These are phyloP conservation scores for Trichogramma evanescens DNA, from an alignment of 2,888 invertebrate genomes.

Conservation along the genomic window DNA sequence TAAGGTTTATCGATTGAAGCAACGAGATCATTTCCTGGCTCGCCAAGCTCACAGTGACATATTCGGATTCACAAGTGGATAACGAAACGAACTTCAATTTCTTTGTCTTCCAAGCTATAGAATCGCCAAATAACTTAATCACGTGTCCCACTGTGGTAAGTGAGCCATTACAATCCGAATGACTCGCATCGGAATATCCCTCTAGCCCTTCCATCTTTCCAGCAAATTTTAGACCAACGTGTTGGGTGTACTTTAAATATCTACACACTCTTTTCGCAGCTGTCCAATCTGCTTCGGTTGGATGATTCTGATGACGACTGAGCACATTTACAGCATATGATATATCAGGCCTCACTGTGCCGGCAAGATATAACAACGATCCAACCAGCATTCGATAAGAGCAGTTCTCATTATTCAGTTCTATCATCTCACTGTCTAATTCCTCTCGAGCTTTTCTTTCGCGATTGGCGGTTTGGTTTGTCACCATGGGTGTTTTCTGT, in stretches of 20 bases:
- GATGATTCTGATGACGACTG: conserved; percentile 16
- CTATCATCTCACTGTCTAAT: background rate
- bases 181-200: background rate
- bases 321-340: conserved; percentile 14
- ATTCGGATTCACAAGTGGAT: background rate
- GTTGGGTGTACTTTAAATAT: conserved; percentile 15
- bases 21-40: background rate
- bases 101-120: background rate
- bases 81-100: background rate
- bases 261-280: conserved; percentile 19
- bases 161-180: background rate
- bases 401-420: background rate
- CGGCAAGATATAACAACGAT: conserved; percentile 25
- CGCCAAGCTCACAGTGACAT: background rate
- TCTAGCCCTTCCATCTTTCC: background rate
- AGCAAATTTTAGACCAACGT: background rate
- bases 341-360: conserved; percentile 19
- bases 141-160: background rate
- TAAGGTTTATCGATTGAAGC: background rate
- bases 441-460: background rate
- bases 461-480: background rate
- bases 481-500: background rate
- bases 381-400: conserved; percentile 24
- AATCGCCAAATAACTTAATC: background rate
- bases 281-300: conserved; percentile 8